Conservation (phyloP, 2,888 invertebrate species). For the Pseudoips prasinana region DNA sequence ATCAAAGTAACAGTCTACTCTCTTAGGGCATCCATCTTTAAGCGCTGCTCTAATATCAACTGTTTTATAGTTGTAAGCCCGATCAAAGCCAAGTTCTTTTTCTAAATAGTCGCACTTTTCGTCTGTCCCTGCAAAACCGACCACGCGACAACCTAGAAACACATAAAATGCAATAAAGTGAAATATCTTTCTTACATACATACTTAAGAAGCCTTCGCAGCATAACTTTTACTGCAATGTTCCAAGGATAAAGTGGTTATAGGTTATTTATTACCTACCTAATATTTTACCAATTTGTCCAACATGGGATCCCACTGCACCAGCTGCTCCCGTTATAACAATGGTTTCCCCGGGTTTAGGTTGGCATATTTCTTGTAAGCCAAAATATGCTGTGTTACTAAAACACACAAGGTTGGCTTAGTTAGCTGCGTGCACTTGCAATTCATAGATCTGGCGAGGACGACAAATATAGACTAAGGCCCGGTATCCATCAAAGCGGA, state of each 20-base stretch:
- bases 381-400: conserved; percentile 89
- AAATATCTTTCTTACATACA: no score
- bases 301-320: conserved; percentile 89
- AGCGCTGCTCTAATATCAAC: conserved; percentile 79
- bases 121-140: conserved; percentile 86
- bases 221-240: no score
- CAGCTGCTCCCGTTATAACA: conserved; percentile 88
- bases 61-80: conserved; percentile 88
- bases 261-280: conserved; percentile 68
- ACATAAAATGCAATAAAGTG: no score
- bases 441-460: no score
- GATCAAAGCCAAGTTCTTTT: conserved; percentile 86
- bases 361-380: conserved; percentile 85
- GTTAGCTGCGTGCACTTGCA: no score
- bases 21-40: conserved; percentile 84
- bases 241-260: no score
- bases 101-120: conserved; percentile 87
- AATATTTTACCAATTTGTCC: conserved; percentile 90
- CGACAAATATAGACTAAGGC: no score
- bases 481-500: no score
- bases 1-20: conserved; percentile 89
- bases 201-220: no score
- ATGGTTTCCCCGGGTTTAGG: conserved; percentile 88
- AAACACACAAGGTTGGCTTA: conserved; percentile 26
- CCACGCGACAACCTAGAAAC: conserved; percentile 58